phyloP scores from a whole-genome alignment of 2,113 vertebrate species.

The Pteropus alecto region DNA sequence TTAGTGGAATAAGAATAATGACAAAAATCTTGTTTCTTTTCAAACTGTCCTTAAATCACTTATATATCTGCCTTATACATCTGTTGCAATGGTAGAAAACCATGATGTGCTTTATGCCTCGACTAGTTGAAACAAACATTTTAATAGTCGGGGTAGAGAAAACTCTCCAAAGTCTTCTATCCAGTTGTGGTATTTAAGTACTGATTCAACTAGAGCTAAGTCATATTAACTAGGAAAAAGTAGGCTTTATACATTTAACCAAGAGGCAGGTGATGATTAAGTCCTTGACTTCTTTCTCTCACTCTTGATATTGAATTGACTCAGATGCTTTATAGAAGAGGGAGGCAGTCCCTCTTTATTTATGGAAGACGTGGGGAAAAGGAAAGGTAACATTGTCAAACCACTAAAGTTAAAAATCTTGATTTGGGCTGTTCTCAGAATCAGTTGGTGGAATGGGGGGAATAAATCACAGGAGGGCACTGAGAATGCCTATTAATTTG shows the following conservation, averaged over 20 bases:
- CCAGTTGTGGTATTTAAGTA: slow-evolving; percentile 65
- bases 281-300: slow-evolving; percentile 67
- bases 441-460: slow-evolving; percentile 45
- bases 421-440: slow-evolving; percentile 40
- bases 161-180: slow-evolving; percentile 43
- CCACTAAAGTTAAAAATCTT: slow-evolving; percentile 56
- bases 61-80: neutral
- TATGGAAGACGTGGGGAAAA: slow-evolving; percentile 45
- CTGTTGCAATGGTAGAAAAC: slow-evolving; percentile 13
- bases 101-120: neutral
- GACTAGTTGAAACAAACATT: slow-evolving; percentile 36
- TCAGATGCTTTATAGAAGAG: slow-evolving; percentile 56
- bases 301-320: slow-evolving; percentile 46
- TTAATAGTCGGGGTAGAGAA: slow-evolving; percentile 11
- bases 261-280: slow-evolving; percentile 74
- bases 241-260: slow-evolving; percentile 67
- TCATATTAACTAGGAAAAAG: slow-evolving; percentile 65
- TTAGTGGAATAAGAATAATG: slow-evolving; percentile 40
- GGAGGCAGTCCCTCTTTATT: slow-evolving; percentile 31
- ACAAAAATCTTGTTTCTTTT: slow-evolving; percentile 53
- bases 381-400: slow-evolving; percentile 57
- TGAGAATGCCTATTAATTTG: slow-evolving; percentile 61
- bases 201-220: slow-evolving; percentile 67
- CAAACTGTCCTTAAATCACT: slow-evolving; percentile 17
- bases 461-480: slow-evolving; percentile 55